Evolutionary conservation across 1,140 invertebrate species (phyloP).

Genomic region (Matsumurasca onukii): DNA sequence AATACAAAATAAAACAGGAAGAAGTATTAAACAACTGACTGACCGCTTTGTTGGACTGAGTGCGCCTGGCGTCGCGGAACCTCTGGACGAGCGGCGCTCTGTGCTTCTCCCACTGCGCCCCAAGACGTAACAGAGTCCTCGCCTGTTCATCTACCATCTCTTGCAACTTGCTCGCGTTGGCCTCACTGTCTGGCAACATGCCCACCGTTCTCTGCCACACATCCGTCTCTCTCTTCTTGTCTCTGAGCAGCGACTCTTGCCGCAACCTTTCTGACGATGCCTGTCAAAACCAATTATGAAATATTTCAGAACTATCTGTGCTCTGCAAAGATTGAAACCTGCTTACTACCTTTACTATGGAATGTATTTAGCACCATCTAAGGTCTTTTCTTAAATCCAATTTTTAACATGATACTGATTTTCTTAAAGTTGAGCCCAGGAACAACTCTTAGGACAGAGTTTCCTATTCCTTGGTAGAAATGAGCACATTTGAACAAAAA

Average conservation of each 20-base stretch:
- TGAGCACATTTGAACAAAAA: no score
- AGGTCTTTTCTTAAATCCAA: no score
- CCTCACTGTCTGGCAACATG: constrained; percentile 60
- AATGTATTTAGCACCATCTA: no score
- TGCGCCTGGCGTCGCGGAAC: constrained; percentile 58
- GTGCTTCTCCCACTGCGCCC: constrained; percentile 69
- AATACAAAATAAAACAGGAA: no score
- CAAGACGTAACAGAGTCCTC: constrained; percentile 60
- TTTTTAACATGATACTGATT: no score
- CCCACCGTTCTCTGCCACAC: constrained; percentile 60
- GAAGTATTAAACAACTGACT: constrained; percentile 44
- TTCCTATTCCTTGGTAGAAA: no score
- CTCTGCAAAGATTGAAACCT: no score
- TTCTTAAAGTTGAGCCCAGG: no score
- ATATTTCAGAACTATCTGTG: no score
- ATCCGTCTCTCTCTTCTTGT: constrained; percentile 44
- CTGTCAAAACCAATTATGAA: no score
- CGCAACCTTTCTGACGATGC: constrained; percentile 44
- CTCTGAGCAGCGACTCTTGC: constrained; percentile 48
- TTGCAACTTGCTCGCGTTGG: constrained; percentile 64
- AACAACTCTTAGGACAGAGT: no score
- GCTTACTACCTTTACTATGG: no score
- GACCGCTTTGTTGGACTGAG: constrained; percentile 59
- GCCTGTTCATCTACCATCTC: constrained; percentile 58
- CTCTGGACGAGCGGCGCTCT: constrained; percentile 62